Evolutionary conservation across 2,888 invertebrate genomes (phyloP).

Genomic region (Limnephilus lunatus): DNA sequence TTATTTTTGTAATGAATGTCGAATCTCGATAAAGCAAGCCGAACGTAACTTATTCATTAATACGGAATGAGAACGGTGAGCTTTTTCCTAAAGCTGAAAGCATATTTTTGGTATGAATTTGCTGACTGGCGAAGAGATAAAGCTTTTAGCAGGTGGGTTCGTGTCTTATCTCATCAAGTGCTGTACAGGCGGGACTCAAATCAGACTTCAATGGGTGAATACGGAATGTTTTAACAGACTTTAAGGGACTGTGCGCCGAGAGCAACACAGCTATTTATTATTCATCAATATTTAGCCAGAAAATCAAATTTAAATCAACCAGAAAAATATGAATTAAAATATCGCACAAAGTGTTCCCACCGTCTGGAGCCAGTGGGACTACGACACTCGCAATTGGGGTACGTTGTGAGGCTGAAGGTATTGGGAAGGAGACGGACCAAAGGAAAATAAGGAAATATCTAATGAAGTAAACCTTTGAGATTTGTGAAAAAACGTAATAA

Average conservation of each 20-base stretch:
- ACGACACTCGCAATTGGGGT: too few relatives aligned
- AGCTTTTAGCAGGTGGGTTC: conserved; percentile 27
- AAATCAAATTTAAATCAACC: too few relatives aligned
- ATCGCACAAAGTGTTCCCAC: too few relatives aligned
- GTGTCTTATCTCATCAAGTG: conserved; percentile 60
- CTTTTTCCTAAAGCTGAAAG: background rate
- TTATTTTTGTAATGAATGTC: too few relatives aligned
- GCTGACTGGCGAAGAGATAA: conserved; percentile 28
- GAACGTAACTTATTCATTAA: background rate
- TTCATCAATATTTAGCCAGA: too few relatives aligned
- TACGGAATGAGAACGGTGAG: background rate
- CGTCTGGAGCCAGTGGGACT: too few relatives aligned
- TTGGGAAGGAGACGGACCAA: too few relatives aligned
- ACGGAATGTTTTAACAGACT: conserved; percentile 19
- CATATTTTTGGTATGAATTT: conserved; percentile 3
- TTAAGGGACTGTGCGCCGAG: conserved; percentile 20
- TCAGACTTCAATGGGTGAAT: conserved; percentile 32
- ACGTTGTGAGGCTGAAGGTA: too few relatives aligned
- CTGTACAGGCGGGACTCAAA: conserved; percentile 52
- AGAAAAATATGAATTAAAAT: too few relatives aligned
- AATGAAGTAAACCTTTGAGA: too few relatives aligned
- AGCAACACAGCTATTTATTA: background rate
- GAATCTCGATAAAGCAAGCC: background rate
- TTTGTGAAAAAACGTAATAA: too few relatives aligned
- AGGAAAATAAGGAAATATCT: too few relatives aligned